phyloP scores from a whole-genome alignment of 2,797 vertebrate genomes.

The Sebastes dallii region DNA sequence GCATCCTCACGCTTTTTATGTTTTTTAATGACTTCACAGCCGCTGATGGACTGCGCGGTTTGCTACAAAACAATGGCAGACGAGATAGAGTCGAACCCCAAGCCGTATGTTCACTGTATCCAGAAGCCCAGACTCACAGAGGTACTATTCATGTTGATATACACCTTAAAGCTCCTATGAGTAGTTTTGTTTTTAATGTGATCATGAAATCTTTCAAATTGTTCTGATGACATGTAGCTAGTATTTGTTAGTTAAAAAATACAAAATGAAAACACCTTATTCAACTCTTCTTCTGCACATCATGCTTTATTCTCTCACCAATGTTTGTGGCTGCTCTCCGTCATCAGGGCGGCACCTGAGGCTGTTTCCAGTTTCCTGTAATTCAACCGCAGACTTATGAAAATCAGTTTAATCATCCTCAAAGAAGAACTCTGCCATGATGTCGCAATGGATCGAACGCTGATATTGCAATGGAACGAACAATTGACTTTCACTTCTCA shows the following conservation, averaged over 20 bases:
- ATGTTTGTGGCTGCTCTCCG: background rate
- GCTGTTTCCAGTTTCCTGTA: background rate
- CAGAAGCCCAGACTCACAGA: slow-evolving; percentile 70
- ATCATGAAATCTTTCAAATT: background rate
- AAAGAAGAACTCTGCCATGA: too few species aligned
- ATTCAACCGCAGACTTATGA: too few species aligned
- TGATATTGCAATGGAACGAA: too few species aligned
- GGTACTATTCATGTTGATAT: slow-evolving; percentile 30
- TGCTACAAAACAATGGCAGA: slow-evolving; percentile 67
- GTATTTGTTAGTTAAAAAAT: background rate
- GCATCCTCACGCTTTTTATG: background rate
- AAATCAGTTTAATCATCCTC: too few species aligned
- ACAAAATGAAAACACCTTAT: background rate
- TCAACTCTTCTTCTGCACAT: background rate
- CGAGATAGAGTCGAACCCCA: slow-evolving; percentile 44
- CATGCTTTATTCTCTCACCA: background rate
- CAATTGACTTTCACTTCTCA: too few species aligned
- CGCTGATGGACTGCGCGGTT: slow-evolving; percentile 76
- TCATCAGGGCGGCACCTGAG: background rate
- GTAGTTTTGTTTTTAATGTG: background rate
- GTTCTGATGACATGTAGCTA: background rate
- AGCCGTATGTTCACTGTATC: slow-evolving; percentile 77
- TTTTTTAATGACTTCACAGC: slow-evolving; percentile 47
- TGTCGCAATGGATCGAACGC: too few species aligned
- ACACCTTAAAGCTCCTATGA: background rate